Percentiles rank a stretch among this genome's conserved stretches.
phyloP scores from a whole-genome alignment of 2,888 invertebrate genomes.

The Pyrrhia umbra region DNA sequence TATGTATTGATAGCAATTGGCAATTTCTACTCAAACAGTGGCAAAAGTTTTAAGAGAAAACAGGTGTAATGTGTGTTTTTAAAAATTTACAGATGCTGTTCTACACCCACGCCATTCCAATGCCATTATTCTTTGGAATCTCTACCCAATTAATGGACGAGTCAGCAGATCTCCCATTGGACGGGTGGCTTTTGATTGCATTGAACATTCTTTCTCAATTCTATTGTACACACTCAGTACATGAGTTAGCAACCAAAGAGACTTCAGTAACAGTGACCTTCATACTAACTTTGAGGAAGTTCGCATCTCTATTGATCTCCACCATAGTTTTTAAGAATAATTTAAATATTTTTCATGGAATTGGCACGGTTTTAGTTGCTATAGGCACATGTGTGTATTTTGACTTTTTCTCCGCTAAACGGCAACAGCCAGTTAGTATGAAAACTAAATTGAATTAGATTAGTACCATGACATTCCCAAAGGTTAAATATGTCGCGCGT shows the following conservation, averaged over 20 bases:
- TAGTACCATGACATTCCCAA: conserved; percentile 27
- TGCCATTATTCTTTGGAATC: conserved; percentile 80
- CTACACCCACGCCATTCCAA: conserved; percentile 81
- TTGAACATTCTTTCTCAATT: conserved; percentile 81
- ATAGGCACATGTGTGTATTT: conserved; percentile 85
- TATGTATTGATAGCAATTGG: no score
- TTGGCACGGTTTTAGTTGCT: conserved; percentile 80
- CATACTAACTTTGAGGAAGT: conserved; percentile 84
- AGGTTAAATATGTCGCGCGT: not conserved
- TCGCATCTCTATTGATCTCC: conserved; percentile 81
- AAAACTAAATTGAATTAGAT: conserved; percentile 65
- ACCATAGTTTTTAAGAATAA: conserved; percentile 85
- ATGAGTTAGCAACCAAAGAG: conserved; percentile 82
- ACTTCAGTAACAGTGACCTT: conserved; percentile 84
- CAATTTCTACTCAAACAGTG: no score
- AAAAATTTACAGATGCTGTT: conserved; percentile 83
- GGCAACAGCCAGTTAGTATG: conserved; percentile 77
- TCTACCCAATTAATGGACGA: conserved; percentile 73
- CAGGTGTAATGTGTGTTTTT: not conserved
- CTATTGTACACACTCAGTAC: conserved; percentile 83
- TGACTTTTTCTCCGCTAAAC: conserved; percentile 76
- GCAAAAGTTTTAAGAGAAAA: no score
- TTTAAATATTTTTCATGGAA: conserved; percentile 78
- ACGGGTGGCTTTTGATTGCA: conserved; percentile 76
- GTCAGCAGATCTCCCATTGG: conserved; percentile 64